Percentiles rank a stretch among this genome's conserved stretches.
These are phyloP conservation scores for Pemphigus obesinymphae DNA, from an alignment of 1,140 invertebrate species.

Conservation along the genomic window DNA sequence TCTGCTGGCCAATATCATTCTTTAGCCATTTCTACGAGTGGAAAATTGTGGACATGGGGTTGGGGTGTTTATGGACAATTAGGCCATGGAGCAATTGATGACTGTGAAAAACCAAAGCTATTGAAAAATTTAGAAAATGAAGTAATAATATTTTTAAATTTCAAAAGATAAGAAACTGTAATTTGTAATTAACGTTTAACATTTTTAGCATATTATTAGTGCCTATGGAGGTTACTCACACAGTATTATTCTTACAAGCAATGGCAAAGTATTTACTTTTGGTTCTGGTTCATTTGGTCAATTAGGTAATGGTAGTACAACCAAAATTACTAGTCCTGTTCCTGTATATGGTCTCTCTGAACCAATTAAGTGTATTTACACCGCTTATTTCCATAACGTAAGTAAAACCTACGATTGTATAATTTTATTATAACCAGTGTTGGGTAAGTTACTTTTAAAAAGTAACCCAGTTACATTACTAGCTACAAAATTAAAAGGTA, in stretches of 20 bases:
- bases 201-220: slow-evolving; percentile 53
- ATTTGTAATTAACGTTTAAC: not conserved
- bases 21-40: slow-evolving; percentile 63
- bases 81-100: slow-evolving; percentile 68
- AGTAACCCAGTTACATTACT: no score
- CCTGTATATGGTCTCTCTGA: slow-evolving; percentile 57
- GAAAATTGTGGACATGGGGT: slow-evolving; percentile 60
- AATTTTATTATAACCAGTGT: no score
- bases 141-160: slow-evolving; percentile 47
- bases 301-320: slow-evolving; percentile 61
- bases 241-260: slow-evolving; percentile 60
- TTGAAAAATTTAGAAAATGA: slow-evolving; percentile 55
- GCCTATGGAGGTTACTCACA: slow-evolving; percentile 71
- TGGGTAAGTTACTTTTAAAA: no score
- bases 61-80: slow-evolving; percentile 83
- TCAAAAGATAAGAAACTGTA: not conserved
- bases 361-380: slow-evolving; percentile 62
- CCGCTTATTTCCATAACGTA: slow-evolving; percentile 79
- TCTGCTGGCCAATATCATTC: slow-evolving; percentile 77
- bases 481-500: no score
- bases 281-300: slow-evolving; percentile 77
- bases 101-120: slow-evolving; percentile 59
- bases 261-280: slow-evolving; percentile 67
- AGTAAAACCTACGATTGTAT: slow-evolving; percentile 49
- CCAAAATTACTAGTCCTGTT: slow-evolving; percentile 60